phyloP scores from a whole-genome alignment of 2,888 invertebrate species.

The Limnephilus rhombicus region DNA sequence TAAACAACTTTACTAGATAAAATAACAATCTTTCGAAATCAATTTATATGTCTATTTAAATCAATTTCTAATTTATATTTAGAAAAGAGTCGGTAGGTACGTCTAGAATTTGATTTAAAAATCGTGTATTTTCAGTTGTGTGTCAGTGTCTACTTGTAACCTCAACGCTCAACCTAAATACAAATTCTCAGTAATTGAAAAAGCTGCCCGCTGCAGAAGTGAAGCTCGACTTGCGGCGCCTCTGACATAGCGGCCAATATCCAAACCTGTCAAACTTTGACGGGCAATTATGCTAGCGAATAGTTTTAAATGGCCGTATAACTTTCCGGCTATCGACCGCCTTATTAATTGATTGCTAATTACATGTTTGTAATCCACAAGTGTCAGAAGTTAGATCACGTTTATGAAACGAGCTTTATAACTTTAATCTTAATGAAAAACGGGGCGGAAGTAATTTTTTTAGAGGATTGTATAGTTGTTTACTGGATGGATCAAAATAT shows the following conservation, averaged over 20 bases:
- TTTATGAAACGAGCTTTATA: neutral
- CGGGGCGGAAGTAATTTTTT: neutral
- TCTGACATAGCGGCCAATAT: neutral
- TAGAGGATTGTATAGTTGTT: neutral
- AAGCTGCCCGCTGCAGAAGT: neutral
- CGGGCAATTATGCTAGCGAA: neutral
- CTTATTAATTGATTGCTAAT: neutral
- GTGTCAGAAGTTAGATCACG: neutral
- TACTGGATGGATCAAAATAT: neutral
- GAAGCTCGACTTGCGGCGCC: neutral
- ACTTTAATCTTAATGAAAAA: neutral
- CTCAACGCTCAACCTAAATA: neutral
- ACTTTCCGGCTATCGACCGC: neutral
- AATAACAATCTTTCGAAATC: too few species aligned
- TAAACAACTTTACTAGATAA: too few species aligned
- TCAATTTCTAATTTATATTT: too few species aligned
- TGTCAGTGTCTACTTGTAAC: neutral
- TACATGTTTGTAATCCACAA: neutral
- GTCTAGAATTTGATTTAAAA: too few species aligned
- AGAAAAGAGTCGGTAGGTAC: too few species aligned
- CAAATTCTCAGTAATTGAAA: neutral
- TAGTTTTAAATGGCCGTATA: neutral
- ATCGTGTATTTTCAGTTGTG: too few species aligned
- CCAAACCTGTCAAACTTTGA: neutral
- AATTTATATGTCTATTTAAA: too few species aligned